Conservation (phyloP, 2,888 invertebrate genomes). For the Frankliniella fusca region DNA sequence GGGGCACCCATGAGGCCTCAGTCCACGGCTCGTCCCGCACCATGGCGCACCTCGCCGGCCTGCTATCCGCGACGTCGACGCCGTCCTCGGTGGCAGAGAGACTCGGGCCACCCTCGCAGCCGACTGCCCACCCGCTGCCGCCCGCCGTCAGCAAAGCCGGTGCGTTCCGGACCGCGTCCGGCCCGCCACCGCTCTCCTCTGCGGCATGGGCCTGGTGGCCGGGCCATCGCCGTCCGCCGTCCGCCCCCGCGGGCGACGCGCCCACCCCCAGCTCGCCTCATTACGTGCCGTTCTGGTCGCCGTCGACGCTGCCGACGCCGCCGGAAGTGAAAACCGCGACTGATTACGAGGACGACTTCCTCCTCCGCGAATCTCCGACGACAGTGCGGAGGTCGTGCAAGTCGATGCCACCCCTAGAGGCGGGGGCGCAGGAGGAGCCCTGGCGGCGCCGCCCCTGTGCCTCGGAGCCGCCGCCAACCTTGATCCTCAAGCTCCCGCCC, state of each 20-base stretch:
- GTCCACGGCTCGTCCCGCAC: not conserved
- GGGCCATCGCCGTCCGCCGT: not conserved
- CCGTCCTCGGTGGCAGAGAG: not conserved
- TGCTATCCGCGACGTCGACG: not conserved
- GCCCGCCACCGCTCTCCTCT: not conserved
- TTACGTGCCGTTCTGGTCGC: conserved; percentile 17
- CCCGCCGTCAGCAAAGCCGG: not conserved
- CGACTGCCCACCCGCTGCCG: not conserved
- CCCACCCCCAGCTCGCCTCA: not conserved
- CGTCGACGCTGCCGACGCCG: conserved; percentile 11
- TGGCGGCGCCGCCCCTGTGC: not conserved
- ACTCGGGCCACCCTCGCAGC: not conserved
- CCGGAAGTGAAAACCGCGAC: not conserved
- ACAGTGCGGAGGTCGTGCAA: not conserved
- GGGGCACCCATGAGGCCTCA: not conserved
- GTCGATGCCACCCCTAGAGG: not conserved
- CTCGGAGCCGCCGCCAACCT: not conserved
- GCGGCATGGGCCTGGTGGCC: not conserved
- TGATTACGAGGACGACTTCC: not conserved
- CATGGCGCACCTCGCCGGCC: conserved; percentile 12
- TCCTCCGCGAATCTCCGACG: not conserved
- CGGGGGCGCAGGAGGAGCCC: no score
- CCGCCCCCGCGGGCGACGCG: not conserved
- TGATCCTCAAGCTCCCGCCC: not conserved
- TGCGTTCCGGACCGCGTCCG: not conserved